These are phyloP conservation scores for Holacanthus passer DNA, from an alignment of 2,113 vertebrate genomes.

Conservation along the genomic window DNA sequence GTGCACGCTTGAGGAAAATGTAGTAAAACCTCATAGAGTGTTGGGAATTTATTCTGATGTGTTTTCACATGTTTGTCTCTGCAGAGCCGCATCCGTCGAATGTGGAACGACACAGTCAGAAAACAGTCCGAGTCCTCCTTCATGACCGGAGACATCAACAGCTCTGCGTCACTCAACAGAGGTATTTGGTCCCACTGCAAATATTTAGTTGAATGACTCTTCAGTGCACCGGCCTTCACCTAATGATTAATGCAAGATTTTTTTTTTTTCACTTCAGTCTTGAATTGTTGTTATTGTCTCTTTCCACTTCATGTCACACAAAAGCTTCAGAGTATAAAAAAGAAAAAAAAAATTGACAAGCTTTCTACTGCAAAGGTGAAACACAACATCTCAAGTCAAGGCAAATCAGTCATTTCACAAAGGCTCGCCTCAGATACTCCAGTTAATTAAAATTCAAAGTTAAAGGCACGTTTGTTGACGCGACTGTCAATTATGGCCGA, in stretches of 20 bases:
- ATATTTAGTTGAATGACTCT: conserved; percentile 11
- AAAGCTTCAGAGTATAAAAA: conserved; percentile 7
- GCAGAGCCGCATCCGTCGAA: conserved; percentile 98
- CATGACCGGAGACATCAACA: conserved; percentile 99
- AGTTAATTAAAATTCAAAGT: conserved; percentile 23
- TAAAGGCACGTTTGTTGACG: background rate
- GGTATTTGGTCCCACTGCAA: conserved; percentile 85
- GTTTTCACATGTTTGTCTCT: conserved; percentile 52
- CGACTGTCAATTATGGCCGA: background rate
- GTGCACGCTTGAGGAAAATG: background rate
- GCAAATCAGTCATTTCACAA: conserved; percentile 12
- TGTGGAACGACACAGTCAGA: conserved; percentile 99
- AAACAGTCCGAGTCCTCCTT: conserved; percentile 99
- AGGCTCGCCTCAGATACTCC: conserved; percentile 7
- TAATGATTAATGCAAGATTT: conserved; percentile 11
- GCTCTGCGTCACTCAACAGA: conserved; percentile 98
- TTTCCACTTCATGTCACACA: background rate
- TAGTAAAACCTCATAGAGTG: background rate
- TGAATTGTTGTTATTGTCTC: background rate
- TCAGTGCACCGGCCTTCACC: conserved; percentile 12
- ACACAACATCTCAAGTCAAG: conserved; percentile 9
- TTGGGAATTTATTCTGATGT: background rate
- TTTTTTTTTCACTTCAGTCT: background rate
- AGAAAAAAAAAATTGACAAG: no score
- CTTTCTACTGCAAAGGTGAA: conserved; percentile 25